These are phyloP conservation scores for Elysia crispata DNA, from an alignment of 2,888 invertebrate species.

Conservation along the genomic window DNA sequence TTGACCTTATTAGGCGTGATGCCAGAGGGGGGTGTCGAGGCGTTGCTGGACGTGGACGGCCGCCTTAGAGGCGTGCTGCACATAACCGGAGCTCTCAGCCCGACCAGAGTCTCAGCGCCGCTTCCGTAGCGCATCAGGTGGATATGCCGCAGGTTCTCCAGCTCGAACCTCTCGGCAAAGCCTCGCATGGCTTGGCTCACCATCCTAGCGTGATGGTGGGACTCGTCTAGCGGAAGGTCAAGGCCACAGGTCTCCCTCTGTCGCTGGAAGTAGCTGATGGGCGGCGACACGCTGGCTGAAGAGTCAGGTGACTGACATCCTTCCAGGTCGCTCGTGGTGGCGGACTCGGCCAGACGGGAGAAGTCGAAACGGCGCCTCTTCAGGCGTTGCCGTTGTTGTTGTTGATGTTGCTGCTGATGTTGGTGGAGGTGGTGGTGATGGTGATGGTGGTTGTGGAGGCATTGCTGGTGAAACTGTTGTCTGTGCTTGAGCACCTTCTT, in stretches of 20 bases:
- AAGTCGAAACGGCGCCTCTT: constrained; percentile 49
- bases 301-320: constrained; percentile 47
- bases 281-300: constrained; percentile 19
- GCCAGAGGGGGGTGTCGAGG: no score
- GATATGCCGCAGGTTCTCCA: constrained; percentile 39
- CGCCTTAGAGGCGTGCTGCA: background rate
- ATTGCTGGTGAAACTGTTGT: no score
- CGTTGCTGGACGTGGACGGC: background rate
- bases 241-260: constrained; percentile 18
- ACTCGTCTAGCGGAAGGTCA: background rate
- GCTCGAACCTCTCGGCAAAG: constrained; percentile 2
- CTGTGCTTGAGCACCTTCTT: no score
- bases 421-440: no score
- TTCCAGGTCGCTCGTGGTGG: constrained; percentile 48
- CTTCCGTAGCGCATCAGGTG: constrained; percentile 18
- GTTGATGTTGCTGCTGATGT: no score
- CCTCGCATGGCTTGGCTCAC: background rate
- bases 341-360: constrained; percentile 52
- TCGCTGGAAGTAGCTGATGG: constrained; percentile 36
- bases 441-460: no score
- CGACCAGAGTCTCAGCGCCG: constrained; percentile 2
- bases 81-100: background rate
- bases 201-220: no score
- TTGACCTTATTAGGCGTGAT: constrained; percentile 23
- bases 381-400: background rate